Evolutionary conservation across 2,888 invertebrate genomes (phyloP).

Genomic region (Glaucopsyche alexis): DNA sequence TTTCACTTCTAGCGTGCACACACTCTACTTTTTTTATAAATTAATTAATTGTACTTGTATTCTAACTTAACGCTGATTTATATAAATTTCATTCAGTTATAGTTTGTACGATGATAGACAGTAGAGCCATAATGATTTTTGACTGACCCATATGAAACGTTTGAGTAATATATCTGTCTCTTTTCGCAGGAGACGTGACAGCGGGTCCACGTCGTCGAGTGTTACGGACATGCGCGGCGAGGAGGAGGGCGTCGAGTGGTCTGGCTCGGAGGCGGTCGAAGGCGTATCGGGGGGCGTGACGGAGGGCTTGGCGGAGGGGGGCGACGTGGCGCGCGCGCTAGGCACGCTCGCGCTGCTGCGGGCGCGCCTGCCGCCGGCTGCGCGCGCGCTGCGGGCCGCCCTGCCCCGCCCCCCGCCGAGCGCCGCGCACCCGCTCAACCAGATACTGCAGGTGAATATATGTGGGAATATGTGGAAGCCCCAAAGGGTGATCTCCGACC

Average conservation of each 20-base stretch:
- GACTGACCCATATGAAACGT: too few relatives aligned
- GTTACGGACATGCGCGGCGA: slow-evolving; percentile 39
- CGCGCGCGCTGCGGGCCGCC: slow-evolving; percentile 49
- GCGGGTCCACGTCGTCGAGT: slow-evolving; percentile 32
- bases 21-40: too few relatives aligned
- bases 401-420: slow-evolving; percentile 51
- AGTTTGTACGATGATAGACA: too few relatives aligned
- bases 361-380: slow-evolving; percentile 49
- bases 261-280: slow-evolving; percentile 52
- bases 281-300: slow-evolving; percentile 62
- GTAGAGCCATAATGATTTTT: too few relatives aligned
- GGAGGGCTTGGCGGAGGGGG: slow-evolving; percentile 67
- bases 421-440: slow-evolving; percentile 52
- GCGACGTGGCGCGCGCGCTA: slow-evolving; percentile 66
- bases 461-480: too few relatives aligned
- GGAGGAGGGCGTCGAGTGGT: slow-evolving; percentile 38
- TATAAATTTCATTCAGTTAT: too few relatives aligned
- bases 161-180: neutral
- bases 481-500: too few relatives aligned
- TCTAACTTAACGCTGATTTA: too few relatives aligned
- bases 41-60: too few relatives aligned
- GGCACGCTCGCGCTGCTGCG: slow-evolving; percentile 64
- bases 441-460: slow-evolving; percentile 55
- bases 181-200: slow-evolving; percentile 8
- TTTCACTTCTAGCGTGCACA: too few relatives aligned